A percentile compares a stretch with the other conserved stretches of the same genome.
Conservation (phyloP, 2,888 invertebrate species). For the Polyploca ridens region DNA sequence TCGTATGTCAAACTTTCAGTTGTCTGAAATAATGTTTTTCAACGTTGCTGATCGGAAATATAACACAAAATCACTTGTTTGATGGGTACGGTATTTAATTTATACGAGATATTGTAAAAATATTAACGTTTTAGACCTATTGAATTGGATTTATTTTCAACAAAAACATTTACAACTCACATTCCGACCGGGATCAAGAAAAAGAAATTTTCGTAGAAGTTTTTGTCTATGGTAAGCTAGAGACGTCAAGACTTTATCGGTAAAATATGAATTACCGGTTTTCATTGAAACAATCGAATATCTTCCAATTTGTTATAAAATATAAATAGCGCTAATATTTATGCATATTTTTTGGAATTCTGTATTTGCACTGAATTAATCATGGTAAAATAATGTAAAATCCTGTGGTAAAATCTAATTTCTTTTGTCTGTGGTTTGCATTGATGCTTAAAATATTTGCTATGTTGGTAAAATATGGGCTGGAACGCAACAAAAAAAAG, state of each 20-base stretch:
- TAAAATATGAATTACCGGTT: slow-evolving; percentile 25
- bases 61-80: slow-evolving; percentile 58
- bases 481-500: slow-evolving; percentile 20
- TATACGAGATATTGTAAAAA: slow-evolving; percentile 47
- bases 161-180: slow-evolving; percentile 75
- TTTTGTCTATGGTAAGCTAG: slow-evolving; percentile 49
- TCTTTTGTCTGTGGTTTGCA: not conserved
- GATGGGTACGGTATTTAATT: slow-evolving; percentile 41
- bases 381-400: not conserved
- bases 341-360: too few relatives aligned
- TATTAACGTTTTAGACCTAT: slow-evolving; percentile 49
- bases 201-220: slow-evolving; percentile 65
- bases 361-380: too few relatives aligned
- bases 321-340: too few relatives aligned
- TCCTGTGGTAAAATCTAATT: not conserved
- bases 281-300: slow-evolving; percentile 6
- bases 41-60: slow-evolving; percentile 55
- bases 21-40: slow-evolving; percentile 36
- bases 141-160: slow-evolving; percentile 69
- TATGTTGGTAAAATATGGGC: slow-evolving; percentile 18
- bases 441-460: slow-evolving; percentile 17
- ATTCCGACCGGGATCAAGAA: slow-evolving; percentile 79
- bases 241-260: slow-evolving; percentile 25
- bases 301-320: too few relatives aligned
- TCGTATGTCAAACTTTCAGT: slow-evolving; percentile 62